phyloP scores from a whole-genome alignment of 2,888 invertebrate genomes.

The Myathropa florea region DNA sequence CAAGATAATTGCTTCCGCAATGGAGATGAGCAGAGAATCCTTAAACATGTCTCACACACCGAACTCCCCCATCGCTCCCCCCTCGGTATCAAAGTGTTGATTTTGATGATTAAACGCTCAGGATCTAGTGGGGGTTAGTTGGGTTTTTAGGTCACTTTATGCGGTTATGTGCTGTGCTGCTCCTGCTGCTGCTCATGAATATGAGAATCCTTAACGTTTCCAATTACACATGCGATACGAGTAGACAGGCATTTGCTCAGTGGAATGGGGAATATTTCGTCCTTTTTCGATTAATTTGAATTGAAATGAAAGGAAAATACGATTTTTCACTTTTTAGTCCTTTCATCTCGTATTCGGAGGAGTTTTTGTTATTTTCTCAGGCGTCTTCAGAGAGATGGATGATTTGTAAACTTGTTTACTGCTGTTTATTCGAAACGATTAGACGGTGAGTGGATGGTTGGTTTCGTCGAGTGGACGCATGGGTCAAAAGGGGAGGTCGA shows the following conservation, averaged over 20 bases:
- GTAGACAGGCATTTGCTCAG: background rate
- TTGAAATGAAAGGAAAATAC: conserved; percentile 13
- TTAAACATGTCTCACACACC: conserved; percentile 13
- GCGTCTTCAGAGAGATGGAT: background rate
- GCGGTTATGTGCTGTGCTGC: background rate
- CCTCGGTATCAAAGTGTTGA: conserved; percentile 24
- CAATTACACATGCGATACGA: background rate
- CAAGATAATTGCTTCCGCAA: conserved; percentile 45
- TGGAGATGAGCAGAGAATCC: conserved; percentile 25
- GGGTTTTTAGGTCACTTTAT: conserved; percentile 18
- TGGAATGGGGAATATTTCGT: background rate
- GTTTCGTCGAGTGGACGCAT: background rate
- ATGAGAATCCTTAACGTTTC: background rate
- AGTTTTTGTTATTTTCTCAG: background rate
- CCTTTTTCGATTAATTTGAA: background rate
- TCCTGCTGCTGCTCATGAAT: background rate
- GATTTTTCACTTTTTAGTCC: conserved; percentile 1
- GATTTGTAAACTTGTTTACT: background rate
- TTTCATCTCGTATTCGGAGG: background rate
- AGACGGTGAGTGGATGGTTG: background rate
- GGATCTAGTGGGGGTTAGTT: background rate
- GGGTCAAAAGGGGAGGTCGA: background rate
- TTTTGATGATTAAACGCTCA: conserved; percentile 43
- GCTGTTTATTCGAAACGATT: background rate
- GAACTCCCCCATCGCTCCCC: background rate